Evolutionary conservation across 1,140 invertebrate species (phyloP), one percentile per base, ranked within the genome.

Genomic region (Drosophila burlai): DNA sequence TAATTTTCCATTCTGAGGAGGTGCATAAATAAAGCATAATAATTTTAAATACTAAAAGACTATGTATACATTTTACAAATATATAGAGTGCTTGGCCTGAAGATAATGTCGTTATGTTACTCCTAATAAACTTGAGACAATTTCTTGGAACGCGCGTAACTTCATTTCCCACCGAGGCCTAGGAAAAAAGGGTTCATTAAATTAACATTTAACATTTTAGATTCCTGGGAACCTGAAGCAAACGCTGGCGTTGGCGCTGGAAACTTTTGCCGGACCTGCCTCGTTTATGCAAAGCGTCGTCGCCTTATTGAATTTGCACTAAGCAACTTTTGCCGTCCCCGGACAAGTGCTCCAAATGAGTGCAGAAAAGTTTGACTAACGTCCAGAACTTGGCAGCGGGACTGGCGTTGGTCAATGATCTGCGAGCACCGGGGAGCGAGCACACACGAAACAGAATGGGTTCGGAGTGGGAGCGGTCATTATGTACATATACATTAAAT

Each of bases 231-330:
- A 24, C 34, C 34, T 55, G 21, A 26, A 38, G 34, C 24, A 10
- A 24, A 24, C 11, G 49, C 10, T 18, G 49, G 5, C 26, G 16
- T 8, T 54, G 11, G 2, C 47, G 16, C 24, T 54, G 16, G 1
- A 71, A 72, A 86, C 58, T 64, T 86, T 67, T 43, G 9, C 42
- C 42, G 60, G 52, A 31, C 71, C 42, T 80, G 62, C 43, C 64
- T 52, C 84, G 69, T 64, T 89, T 89, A 80, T 83, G 80, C 65
- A 89, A 83, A 87, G 65, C 77, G 65, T 71, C 69, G 62, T 71
- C 73, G 50, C 62, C 62, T 80, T 74, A 89, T 87, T 83, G 66
- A 89, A 89, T 87, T 83, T 77, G 80, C 64, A 71, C 49, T 74
- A 63, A 38, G 40, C 47, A 89, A 84, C 72, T 80, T 87, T 83